Evolutionary conservation across 2,797 vertebrate genomes (phyloP).

Genomic region (Lepus oiostolus): DNA sequence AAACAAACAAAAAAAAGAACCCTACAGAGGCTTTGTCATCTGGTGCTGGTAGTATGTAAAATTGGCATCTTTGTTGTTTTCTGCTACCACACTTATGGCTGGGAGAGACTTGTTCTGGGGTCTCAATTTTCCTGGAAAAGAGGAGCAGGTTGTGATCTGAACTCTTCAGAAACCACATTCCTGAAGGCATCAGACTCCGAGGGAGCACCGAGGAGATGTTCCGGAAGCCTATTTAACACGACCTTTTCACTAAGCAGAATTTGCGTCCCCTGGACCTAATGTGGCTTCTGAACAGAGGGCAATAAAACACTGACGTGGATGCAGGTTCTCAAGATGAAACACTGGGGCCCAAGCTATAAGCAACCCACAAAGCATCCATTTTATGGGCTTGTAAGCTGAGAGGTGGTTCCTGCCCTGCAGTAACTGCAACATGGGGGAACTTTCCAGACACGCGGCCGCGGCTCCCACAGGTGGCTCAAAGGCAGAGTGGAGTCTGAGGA

Average conservation of each 20-base stretch:
- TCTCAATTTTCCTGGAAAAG: background rate
- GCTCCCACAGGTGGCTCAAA: no score
- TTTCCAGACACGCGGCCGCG: background rate
- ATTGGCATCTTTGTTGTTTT: background rate
- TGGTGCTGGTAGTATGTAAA: background rate
- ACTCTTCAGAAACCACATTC: slow-evolving; percentile 7
- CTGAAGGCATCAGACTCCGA: background rate
- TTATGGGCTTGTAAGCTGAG: background rate
- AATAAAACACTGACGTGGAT: background rate
- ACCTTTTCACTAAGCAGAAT: background rate
- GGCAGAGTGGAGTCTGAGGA: background rate
- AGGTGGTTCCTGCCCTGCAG: background rate
- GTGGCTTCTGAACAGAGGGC: background rate
- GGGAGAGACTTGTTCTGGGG: background rate
- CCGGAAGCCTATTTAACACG: background rate
- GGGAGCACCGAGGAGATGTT: background rate
- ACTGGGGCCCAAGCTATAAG: background rate
- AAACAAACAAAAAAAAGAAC: no score
- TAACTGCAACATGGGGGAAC: background rate
- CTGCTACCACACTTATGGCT: background rate
- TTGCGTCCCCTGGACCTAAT: background rate
- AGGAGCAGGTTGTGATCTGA: background rate
- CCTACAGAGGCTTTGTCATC: background rate
- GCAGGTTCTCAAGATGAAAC: background rate
- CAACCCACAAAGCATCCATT: background rate